Conservation (phyloP, 2,797 vertebrate species). For the Crenichthys baileyi region DNA sequence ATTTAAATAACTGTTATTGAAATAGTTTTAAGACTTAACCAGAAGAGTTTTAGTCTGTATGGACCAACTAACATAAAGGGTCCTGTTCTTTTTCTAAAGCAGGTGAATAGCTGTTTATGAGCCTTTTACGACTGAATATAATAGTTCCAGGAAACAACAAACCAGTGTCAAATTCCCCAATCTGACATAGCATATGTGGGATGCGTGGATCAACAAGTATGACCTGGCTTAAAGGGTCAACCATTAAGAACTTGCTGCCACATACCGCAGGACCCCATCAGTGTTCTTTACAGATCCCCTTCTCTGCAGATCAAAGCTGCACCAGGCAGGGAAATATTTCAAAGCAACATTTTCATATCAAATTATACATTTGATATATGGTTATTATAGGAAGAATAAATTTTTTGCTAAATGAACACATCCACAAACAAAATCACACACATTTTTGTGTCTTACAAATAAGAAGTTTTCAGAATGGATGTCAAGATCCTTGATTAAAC, state of each 20-base stretch:
- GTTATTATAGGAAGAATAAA: background rate
- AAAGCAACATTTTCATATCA: background rate
- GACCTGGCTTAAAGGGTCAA: conserved; percentile 6
- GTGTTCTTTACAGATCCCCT: background rate
- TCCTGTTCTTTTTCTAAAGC: background rate
- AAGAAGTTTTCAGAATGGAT: background rate
- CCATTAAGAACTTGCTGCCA: conserved; percentile 13
- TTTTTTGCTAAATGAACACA: background rate
- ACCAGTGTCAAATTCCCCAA: background rate
- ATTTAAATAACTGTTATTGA: no score
- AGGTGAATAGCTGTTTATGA: background rate
- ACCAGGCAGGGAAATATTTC: background rate
- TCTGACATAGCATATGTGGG: background rate
- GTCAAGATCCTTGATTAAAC: background rate
- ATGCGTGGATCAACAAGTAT: conserved; percentile 6
- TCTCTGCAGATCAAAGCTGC: background rate
- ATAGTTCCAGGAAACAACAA: background rate
- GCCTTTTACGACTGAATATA: background rate
- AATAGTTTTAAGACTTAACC: background rate
- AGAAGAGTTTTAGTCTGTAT: background rate
- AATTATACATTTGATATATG: background rate
- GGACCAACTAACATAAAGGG: background rate
- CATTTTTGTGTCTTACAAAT: background rate
- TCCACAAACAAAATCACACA: background rate
- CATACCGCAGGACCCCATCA: conserved; percentile 2